Evolutionary conservation across 2,888 invertebrate species (phyloP).

Genomic region (Lasioglossum malachurum): DNA sequence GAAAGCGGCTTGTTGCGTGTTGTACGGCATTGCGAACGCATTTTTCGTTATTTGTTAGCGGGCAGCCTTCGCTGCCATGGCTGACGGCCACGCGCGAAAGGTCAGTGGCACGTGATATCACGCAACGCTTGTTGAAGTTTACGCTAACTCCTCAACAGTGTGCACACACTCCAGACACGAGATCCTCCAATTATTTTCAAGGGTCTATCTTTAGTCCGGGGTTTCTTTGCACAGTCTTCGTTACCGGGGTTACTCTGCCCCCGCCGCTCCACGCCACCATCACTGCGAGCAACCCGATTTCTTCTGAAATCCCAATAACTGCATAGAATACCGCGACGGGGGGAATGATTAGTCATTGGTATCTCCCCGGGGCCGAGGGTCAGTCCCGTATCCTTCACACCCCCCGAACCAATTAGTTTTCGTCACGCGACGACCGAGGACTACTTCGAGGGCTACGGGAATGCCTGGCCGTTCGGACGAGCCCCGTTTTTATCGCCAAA

Average conservation of each 20-base stretch:
- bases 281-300: background rate
- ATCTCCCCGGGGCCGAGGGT: background rate
- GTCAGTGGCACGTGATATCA: constrained; percentile 38
- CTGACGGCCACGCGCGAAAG: constrained; percentile 19
- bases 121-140: constrained; percentile 32
- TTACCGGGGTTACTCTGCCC: background rate
- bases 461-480: background rate
- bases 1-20: constrained; percentile 6
- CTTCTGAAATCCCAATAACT: background rate
- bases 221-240: constrained; percentile 3
- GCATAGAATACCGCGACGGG: background rate
- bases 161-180: background rate
- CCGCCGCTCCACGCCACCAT: background rate
- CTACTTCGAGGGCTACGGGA: background rate
- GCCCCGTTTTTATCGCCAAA: background rate
- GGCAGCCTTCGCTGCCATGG: constrained; percentile 5
- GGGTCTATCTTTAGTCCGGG: constrained; percentile 10
- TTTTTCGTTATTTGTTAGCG: constrained; percentile 20
- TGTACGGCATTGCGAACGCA: background rate
- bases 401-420: constrained; percentile 6
- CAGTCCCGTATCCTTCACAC: constrained; percentile 2
- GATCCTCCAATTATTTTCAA: constrained; percentile 18
- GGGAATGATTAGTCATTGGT: background rate
- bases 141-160: constrained; percentile 12
- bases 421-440: constrained; percentile 6